Evolutionary conservation across 1,140 invertebrate species (phyloP).

Genomic region (Hypothenemus hampei): DNA sequence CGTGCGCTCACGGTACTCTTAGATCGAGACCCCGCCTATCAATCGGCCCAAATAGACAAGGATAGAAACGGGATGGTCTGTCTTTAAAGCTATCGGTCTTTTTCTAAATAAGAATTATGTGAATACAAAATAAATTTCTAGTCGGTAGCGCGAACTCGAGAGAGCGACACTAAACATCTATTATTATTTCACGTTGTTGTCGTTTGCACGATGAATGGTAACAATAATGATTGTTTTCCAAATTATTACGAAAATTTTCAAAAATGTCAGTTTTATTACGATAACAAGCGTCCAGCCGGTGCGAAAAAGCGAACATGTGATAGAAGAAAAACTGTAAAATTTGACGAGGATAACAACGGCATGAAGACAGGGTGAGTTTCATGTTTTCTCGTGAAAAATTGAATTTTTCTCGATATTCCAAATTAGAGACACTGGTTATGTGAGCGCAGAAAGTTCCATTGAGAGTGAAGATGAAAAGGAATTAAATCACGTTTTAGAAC

Average conservation of each 20-base stretch:
- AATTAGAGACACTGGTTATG: slow-evolving; percentile 39
- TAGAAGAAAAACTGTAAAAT: background rate
- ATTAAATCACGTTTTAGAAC: slow-evolving; percentile 51
- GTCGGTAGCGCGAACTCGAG: background rate
- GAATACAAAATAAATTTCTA: background rate
- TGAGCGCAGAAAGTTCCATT: slow-evolving; percentile 41
- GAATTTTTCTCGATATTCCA: too few species aligned
- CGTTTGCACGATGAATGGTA: background rate
- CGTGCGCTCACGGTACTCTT: background rate
- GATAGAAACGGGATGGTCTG: slow-evolving; percentile 11
- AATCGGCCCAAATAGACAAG: slow-evolving; percentile 10
- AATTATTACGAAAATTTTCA: slow-evolving; percentile 19
- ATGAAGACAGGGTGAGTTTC: slow-evolving; percentile 8
- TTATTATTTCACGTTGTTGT: background rate
- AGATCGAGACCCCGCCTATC: slow-evolving; percentile 13
- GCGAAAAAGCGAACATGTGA: background rate
- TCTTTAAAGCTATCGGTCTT: slow-evolving; percentile 6
- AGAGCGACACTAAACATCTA: background rate
- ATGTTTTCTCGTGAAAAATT: too few species aligned
- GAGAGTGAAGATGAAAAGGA: slow-evolving; percentile 46
- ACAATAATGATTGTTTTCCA: slow-evolving; percentile 25
- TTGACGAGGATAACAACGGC: slow-evolving; percentile 5
- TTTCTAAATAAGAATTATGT: slow-evolving; percentile 14
- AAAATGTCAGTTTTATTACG: background rate
- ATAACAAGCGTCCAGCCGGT: background rate